Evolutionary conservation across 1,140 invertebrate species (phyloP).

Genomic region (Rhynchophorus ferrugineus): DNA sequence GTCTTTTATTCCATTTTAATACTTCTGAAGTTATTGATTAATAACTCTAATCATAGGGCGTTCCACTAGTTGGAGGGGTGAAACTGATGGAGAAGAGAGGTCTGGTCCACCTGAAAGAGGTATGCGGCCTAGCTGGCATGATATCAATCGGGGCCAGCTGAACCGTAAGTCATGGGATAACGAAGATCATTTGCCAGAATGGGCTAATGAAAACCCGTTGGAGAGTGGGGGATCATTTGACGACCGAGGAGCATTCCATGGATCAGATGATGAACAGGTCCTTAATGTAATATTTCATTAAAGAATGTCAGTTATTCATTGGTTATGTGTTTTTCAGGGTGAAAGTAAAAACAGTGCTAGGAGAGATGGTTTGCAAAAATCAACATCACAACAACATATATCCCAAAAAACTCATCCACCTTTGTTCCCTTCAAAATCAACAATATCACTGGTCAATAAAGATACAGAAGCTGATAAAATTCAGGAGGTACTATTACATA

Average conservation of each 20-base stretch:
- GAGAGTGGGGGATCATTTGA: slow-evolving; percentile 82
- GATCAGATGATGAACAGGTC: slow-evolving; percentile 51
- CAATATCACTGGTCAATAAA: slow-evolving; percentile 29
- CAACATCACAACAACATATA: slow-evolving; percentile 39
- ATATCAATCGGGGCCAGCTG: slow-evolving; percentile 35
- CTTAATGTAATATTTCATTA: background rate
- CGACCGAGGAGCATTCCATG: slow-evolving; percentile 74
- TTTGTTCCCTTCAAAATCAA: slow-evolving; percentile 36
- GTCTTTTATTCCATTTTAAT: background rate
- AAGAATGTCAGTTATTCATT: slow-evolving; percentile 1
- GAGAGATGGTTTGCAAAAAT: slow-evolving; percentile 37
- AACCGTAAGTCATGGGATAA: slow-evolving; percentile 44
- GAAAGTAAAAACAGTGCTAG: slow-evolving; percentile 17
- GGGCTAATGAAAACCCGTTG: slow-evolving; percentile 65
- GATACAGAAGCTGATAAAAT: slow-evolving; percentile 9
- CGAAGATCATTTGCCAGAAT: slow-evolving; percentile 64
- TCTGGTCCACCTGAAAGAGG: slow-evolving; percentile 31
- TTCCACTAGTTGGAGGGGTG: slow-evolving; percentile 58
- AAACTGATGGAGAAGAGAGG: slow-evolving; percentile 36
- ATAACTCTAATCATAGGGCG: slow-evolving; percentile 32
- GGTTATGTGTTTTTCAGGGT: slow-evolving; percentile 8
- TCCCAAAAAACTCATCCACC: slow-evolving; percentile 26
- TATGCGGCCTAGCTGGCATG: slow-evolving; percentile 28
- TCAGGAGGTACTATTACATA: slow-evolving; percentile 1
- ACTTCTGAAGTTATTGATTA: background rate